phyloP scores from a whole-genome alignment of 2,113 vertebrate genomes.

The Etheostoma cragini region DNA sequence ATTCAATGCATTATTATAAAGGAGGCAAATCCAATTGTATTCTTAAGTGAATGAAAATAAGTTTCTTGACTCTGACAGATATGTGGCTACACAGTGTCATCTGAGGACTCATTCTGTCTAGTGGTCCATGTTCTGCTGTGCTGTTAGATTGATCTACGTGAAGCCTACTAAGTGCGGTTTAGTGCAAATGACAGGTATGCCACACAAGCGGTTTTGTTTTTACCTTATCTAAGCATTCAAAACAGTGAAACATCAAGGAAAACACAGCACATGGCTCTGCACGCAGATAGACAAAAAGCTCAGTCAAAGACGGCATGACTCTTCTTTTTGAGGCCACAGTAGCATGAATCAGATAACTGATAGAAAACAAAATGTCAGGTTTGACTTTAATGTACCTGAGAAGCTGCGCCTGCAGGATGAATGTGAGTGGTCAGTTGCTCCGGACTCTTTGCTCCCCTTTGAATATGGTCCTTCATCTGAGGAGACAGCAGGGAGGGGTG shows the following conservation, averaged over 20 bases:
- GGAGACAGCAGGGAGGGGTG: constrained; percentile 61
- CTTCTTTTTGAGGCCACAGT: background rate
- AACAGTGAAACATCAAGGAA: constrained; percentile 49
- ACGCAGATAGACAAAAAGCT: background rate
- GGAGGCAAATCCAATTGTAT: constrained; percentile 17
- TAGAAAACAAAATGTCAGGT: constrained; percentile 18
- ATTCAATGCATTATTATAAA: background rate
- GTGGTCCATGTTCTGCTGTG: constrained; percentile 65
- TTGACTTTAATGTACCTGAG: constrained; percentile 87
- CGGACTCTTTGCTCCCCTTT: constrained; percentile 90
- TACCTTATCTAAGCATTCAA: constrained; percentile 69
- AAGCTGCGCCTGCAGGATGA: constrained; percentile 92
- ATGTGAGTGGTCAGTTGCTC: constrained; percentile 84
- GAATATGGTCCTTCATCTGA: constrained; percentile 95
- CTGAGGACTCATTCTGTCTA: constrained; percentile 71
- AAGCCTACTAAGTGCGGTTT: constrained; percentile 46
- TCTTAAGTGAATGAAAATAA: constrained; percentile 19
- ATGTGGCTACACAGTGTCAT: constrained; percentile 6
- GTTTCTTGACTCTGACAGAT: constrained; percentile 28
- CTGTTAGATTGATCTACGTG: constrained; percentile 47
- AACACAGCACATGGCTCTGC: constrained; percentile 9
- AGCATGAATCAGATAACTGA: constrained; percentile 51
- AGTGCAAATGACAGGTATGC: constrained; percentile 71
- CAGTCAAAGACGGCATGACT: constrained; percentile 5
- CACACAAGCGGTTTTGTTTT: constrained; percentile 62